These are phyloP conservation scores for Athetis lepigone DNA, from an alignment of 2,888 invertebrate species.

Conservation along the genomic window DNA sequence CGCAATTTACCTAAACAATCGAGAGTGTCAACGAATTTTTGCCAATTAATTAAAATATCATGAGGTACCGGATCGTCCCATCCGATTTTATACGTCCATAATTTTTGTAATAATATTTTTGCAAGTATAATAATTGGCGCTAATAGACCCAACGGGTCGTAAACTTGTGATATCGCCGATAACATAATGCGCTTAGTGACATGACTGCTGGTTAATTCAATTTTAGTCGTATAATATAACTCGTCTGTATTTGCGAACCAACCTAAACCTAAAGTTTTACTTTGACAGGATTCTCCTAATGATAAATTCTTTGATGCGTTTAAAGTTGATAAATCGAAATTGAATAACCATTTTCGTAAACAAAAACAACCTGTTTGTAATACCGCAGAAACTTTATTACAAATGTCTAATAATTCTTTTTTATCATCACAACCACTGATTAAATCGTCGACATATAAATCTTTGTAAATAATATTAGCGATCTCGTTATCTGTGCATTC, in stretches of 20 bases:
- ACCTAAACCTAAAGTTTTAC: conserved; percentile 15
- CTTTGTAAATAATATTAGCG: conserved; percentile 1
- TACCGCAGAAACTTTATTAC: too few relatives aligned
- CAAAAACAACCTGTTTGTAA: conserved; percentile 7
- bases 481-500: conserved; percentile 6
- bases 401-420: neutral
- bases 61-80: conserved; percentile 14
- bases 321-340: conserved; percentile 5
- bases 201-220: neutral
- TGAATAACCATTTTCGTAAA: conserved; percentile 18
- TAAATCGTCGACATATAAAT: neutral
- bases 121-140: conserved; percentile 9
- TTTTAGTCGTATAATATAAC: conserved; percentile 1
- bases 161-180: conserved; percentile 12
- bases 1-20: conserved; percentile 1
- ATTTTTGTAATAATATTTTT: conserved; percentile 13
- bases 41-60: conserved; percentile 5
- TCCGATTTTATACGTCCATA: conserved; percentile 9
- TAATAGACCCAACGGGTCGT: conserved; percentile 8
- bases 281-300: conserved; percentile 8
- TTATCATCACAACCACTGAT: conserved; percentile 8
- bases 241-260: conserved; percentile 7
- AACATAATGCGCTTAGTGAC: conserved; percentile 18
- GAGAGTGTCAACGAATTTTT: conserved; percentile 9
- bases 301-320: conserved; percentile 11